These are phyloP conservation scores for Melanaphis sacchari DNA, from an alignment of 1,140 invertebrate species.

Conservation along the genomic window DNA sequence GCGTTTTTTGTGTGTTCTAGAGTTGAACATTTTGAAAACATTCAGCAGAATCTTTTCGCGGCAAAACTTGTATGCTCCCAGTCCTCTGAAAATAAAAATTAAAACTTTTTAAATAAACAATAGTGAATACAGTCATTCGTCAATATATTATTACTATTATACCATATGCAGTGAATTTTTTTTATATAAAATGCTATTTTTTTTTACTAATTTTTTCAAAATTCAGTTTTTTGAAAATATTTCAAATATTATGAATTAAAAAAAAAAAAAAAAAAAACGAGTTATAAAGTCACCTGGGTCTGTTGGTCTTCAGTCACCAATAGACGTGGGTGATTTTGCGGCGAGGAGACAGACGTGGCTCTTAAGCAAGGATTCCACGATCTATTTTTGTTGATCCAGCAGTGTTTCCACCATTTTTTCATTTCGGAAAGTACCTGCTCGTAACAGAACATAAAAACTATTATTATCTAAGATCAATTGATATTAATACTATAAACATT, in stretches of 20 bases:
- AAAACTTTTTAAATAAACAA: slow-evolving; percentile 25
- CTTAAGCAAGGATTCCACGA: slow-evolving; percentile 77
- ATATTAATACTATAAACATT: background rate
- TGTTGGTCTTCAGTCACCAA: slow-evolving; percentile 49
- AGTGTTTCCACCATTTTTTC: slow-evolving; percentile 77
- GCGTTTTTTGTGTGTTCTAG: background rate
- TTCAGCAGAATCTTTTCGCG: background rate
- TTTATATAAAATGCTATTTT: background rate
- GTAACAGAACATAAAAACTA: background rate
- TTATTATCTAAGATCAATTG: background rate
- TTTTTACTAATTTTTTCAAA: background rate
- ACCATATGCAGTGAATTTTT: background rate
- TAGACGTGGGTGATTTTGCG: slow-evolving; percentile 29
- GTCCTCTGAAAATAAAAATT: slow-evolving; percentile 30
- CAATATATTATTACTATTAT: background rate
- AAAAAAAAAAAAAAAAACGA: background rate
- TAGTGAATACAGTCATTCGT: background rate
- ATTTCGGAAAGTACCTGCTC: slow-evolving; percentile 76
- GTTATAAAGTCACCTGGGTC: background rate
- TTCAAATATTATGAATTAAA: background rate
- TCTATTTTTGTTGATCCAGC: slow-evolving; percentile 72
- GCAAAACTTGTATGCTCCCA: slow-evolving; percentile 21
- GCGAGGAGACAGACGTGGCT: slow-evolving; percentile 80
- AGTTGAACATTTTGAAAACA: slow-evolving; percentile 30
- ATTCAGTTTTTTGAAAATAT: background rate